These are phyloP conservation scores for Chaetogeoica ovagalla DNA, from an alignment of 2,888 invertebrate species.

Conservation along the genomic window DNA sequence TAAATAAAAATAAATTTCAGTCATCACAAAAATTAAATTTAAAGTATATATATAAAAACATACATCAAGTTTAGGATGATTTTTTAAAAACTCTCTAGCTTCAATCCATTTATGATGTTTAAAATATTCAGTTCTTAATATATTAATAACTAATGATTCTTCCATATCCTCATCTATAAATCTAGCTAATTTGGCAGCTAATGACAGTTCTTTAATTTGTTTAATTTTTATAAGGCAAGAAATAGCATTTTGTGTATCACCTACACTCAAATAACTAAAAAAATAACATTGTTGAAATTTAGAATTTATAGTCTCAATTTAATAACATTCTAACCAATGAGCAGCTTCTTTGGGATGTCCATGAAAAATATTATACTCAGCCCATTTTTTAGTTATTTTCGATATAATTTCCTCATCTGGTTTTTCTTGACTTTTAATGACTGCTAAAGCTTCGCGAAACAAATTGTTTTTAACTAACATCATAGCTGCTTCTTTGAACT, in stretches of 20 bases:
- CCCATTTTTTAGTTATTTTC: conserved; percentile 54
- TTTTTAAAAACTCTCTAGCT: conserved; percentile 42
- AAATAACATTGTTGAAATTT: neutral
- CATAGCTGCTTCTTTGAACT: conserved; percentile 61
- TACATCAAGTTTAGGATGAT: conserved; percentile 44
- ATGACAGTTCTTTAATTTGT: conserved; percentile 33
- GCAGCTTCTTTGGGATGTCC: conserved; percentile 56
- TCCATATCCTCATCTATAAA: conserved; percentile 35
- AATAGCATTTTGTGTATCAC: conserved; percentile 28
- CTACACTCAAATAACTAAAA: conserved; percentile 38
- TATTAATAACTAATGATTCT: conserved; percentile 40
- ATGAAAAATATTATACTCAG: conserved; percentile 53
- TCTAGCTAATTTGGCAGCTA: conserved; percentile 41
- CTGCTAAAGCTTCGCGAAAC: conserved; percentile 60
- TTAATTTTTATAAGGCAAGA: conserved; percentile 39
- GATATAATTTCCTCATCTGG: conserved; percentile 29
- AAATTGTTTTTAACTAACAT: conserved; percentile 59
- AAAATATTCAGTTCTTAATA: conserved; percentile 42
- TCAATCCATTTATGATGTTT: conserved; percentile 47
- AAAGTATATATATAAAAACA: neutral
- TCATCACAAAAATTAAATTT: neutral
- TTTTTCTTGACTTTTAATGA: conserved; percentile 40
- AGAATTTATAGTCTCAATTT: neutral
- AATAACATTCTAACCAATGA: conserved; percentile 55
- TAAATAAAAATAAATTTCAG: neutral